Conservation (phyloP, 2,113 vertebrate genomes). For the Serinus canaria region DNA sequence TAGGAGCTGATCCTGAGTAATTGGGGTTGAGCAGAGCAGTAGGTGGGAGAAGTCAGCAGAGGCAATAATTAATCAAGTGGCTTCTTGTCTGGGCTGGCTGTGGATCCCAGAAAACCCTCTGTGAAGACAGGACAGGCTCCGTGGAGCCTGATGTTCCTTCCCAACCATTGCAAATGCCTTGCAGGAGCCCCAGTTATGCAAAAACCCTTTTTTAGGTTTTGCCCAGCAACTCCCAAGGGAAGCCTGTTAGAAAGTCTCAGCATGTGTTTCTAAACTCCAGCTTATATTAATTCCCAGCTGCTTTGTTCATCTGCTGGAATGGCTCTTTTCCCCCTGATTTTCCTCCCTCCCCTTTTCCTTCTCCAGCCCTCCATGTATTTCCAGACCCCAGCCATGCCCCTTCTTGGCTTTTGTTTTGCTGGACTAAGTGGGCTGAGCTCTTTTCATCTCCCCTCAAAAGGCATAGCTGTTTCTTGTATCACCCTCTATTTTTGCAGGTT, state of each 20-base stretch:
- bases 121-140: background rate
- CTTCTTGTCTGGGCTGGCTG: background rate
- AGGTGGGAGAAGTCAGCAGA: constrained; percentile 54
- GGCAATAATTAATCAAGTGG: constrained; percentile 42
- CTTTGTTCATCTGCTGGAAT: background rate
- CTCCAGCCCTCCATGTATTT: background rate
- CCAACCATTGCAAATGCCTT: background rate
- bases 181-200: background rate
- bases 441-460: constrained; percentile 23
- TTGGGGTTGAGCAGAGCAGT: constrained; percentile 27
- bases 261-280: constrained; percentile 24
- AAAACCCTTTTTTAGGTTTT: background rate
- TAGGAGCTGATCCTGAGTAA: constrained; percentile 30
- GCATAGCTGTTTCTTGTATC: background rate
- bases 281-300: constrained; percentile 4
- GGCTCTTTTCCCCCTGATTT: background rate
- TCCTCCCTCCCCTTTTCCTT: background rate
- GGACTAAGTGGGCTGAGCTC: background rate
- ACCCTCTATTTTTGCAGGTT: background rate
- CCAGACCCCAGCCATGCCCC: background rate
- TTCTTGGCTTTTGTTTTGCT: constrained; percentile 25
- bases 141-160: background rate
- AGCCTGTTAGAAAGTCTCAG: background rate
- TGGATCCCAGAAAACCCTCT: background rate
- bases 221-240: constrained; percentile 16